Percentiles rank a stretch among this genome's conserved stretches.
These are phyloP conservation scores for Ypsolopha scabrella DNA, from an alignment of 2,888 invertebrate genomes.

Conservation along the genomic window DNA sequence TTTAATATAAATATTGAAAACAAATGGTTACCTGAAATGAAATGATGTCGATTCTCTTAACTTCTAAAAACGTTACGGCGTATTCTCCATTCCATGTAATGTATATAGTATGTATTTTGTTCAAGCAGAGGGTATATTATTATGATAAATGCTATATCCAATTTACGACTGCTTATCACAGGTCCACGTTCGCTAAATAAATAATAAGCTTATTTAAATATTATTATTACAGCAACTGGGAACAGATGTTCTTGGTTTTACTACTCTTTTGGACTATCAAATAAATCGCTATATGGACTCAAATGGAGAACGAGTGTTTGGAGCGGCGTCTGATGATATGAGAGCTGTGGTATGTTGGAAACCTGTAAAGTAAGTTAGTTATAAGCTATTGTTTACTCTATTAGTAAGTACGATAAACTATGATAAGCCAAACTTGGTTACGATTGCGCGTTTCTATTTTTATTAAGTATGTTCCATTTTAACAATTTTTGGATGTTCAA, in stretches of 20 bases:
- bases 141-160: background rate
- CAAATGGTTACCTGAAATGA: too few relatives aligned
- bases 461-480: too few relatives aligned
- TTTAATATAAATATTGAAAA: too few relatives aligned
- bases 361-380: conserved; percentile 37
- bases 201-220: too few relatives aligned
- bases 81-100: too few relatives aligned
- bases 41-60: too few relatives aligned
- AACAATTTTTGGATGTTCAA: background rate
- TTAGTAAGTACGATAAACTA: background rate
- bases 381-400: background rate
- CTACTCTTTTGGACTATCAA: conserved; percentile 82
- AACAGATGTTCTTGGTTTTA: conserved; percentile 81
- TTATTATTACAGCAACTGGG: conserved; percentile 79
- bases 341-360: conserved; percentile 86
- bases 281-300: conserved; percentile 81
- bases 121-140: too few relatives aligned
- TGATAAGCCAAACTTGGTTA: background rate
- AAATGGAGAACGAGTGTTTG: conserved; percentile 81
- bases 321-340: conserved; percentile 80
- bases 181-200: too few relatives aligned
- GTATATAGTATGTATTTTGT: too few relatives aligned
- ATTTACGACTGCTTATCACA: too few relatives aligned
- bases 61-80: too few relatives aligned
- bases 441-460: background rate